Evolutionary conservation across 2,888 invertebrate genomes (phyloP).

Genomic region (Leptopterna dolabrata): DNA sequence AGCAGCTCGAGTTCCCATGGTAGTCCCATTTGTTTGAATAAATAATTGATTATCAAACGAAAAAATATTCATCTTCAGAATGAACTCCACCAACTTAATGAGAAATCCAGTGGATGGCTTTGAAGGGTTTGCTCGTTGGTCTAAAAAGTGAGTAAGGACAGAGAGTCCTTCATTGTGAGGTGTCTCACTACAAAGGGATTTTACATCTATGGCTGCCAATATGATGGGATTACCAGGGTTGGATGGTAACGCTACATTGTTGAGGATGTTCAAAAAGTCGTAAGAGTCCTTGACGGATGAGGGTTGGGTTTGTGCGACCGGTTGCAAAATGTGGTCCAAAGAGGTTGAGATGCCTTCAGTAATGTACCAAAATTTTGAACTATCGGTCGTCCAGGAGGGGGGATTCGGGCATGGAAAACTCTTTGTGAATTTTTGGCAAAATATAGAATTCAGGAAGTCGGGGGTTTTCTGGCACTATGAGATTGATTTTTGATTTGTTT

Average conservation of each 20-base stretch:
- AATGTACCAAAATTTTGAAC: neutral
- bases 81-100: neutral
- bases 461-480: too few species aligned
- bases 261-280: too few species aligned
- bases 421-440: neutral
- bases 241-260: too few species aligned
- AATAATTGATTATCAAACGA: neutral
- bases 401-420: neutral
- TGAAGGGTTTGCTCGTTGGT: neutral
- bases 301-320: neutral
- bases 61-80: neutral
- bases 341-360: neutral
- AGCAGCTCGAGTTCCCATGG: neutral
- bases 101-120: neutral
- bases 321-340: neutral
- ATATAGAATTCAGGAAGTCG: neutral
- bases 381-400: neutral
- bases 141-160: neutral
- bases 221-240: neutral
- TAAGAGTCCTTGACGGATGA: neutral
- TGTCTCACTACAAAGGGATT: neutral
- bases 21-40: neutral
- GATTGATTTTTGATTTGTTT: too few species aligned
- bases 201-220: neutral
- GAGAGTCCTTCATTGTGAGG: neutral